Conservation (phyloP, 2,113 vertebrate genomes). For the Corvus hawaiiensis region DNA sequence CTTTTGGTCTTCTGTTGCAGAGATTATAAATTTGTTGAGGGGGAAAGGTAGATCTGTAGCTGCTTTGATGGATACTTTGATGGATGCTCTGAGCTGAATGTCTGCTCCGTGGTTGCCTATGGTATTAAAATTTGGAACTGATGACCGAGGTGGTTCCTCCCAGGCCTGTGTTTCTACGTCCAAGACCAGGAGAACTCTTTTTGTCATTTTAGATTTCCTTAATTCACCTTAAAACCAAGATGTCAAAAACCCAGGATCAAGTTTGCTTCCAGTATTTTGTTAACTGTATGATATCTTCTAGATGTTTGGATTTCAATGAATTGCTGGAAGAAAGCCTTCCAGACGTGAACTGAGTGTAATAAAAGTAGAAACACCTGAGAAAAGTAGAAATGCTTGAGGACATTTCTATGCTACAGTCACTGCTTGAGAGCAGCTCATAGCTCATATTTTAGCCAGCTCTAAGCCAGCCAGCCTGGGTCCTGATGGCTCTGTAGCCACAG, state of each 20-base stretch:
- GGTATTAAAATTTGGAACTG: background rate
- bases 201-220: background rate
- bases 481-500: background rate
- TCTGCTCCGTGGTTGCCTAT: background rate
- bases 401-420: background rate
- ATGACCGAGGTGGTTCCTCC: background rate
- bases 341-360: background rate
- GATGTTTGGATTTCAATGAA: background rate
- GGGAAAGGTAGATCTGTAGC: background rate
- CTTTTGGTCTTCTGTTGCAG: background rate
- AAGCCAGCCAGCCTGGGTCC: background rate
- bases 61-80: background rate
- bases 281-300: background rate
- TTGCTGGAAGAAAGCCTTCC: conserved; percentile 3
- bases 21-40: background rate
- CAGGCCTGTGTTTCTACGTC: background rate
- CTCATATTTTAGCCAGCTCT: background rate
- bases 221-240: background rate
- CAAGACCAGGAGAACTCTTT: background rate
- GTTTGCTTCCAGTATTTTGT: background rate
- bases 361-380: conserved; percentile 1
- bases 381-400: conserved; percentile 32
- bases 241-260: background rate
- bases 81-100: background rate
- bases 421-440: background rate